Conservation (phyloP, 1,140 invertebrate genomes). For the Drosophila seguyi region DNA sequence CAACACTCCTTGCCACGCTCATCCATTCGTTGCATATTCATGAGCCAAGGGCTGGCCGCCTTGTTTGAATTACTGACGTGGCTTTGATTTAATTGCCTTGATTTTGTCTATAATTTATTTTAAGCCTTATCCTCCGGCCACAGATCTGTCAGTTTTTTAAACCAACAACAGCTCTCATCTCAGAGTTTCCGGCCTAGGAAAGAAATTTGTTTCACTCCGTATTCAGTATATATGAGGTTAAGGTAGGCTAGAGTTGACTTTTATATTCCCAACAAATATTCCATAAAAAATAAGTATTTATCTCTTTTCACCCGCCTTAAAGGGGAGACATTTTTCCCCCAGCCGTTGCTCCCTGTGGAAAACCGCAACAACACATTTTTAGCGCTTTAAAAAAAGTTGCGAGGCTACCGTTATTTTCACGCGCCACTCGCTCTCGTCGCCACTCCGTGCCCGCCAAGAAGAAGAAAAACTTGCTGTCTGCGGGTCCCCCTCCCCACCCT, state of each 20-base stretch:
- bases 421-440: slow-evolving; percentile 57
- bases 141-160: slow-evolving; percentile 12
- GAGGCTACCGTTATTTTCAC: slow-evolving; percentile 42
- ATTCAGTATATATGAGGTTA: neutral
- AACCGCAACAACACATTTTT: slow-evolving; percentile 67
- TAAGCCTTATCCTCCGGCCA: slow-evolving; percentile 35
- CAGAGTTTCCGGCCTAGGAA: slow-evolving; percentile 3
- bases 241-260: neutral
- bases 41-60: slow-evolving; percentile 52
- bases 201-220: slow-evolving; percentile 42
- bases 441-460: slow-evolving; percentile 62
- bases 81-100: slow-evolving; percentile 78
- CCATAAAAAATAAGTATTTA: no score
- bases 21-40: slow-evolving; percentile 75
- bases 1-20: slow-evolving; percentile 48
- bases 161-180: neutral
- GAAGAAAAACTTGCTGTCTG: slow-evolving; percentile 31
- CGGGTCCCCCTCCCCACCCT: slow-evolving; percentile 1
- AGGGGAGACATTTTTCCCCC: slow-evolving; percentile 46
- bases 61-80: slow-evolving; percentile 78
- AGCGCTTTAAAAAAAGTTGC: slow-evolving; percentile 72
- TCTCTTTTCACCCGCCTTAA: slow-evolving; percentile 14
- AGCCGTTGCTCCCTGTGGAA: neutral
- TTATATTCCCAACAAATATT: no score
- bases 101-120: slow-evolving; percentile 81